Evolutionary conservation across 2,888 invertebrate genomes (phyloP), one percentile per base, ranked within the genome.

Genomic region (Amblyjoppa fuscipennis): DNA sequence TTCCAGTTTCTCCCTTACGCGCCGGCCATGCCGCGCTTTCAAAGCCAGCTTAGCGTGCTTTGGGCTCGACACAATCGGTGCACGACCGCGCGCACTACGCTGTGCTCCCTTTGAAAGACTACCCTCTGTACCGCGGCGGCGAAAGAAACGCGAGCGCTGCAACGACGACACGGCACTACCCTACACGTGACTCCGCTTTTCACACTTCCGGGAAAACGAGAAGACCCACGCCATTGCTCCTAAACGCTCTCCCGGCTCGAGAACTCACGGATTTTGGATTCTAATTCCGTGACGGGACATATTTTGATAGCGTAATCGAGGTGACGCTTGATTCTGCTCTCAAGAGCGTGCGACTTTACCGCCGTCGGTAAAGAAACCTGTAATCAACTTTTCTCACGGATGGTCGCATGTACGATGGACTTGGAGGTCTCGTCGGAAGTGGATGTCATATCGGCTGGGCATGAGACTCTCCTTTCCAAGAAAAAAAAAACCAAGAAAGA

Each of bases 41-140:
- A 76, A 76, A 76, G 76, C 64, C 81, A 76, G 76, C 49, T 64
- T 64, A 61, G 41, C 76, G 81, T 76, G 81, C 81, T 82, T 76
- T 76, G 61, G 76, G 70, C 61, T 76, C 70, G 76, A 76, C 76
- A 64, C 70, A 59, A 76, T 82, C 76, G 70, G 81, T 76, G 64
- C 76, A 81, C 81, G 66, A 59, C 69, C 69, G 56, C 31, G 69
- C 71, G 51, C 81, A 41, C 28, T 59, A 66, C 53, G 66, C 13
- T 69, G 31, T 71, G 28, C 51, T 76, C 61, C 70, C 76, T 82
- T 70, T 76, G 81, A 76, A 82, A 82, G 76, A 76, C 76, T 64
- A 71, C 41, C 61, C 64, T 70, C 53, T 70, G 34, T 51, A 34
- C 53, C 31, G 41, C 25, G n/a, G 16, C 45, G 13, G 45, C n/a